phyloP scores from a whole-genome alignment of 2,797 vertebrate genomes.

The Poecilia velifera region DNA sequence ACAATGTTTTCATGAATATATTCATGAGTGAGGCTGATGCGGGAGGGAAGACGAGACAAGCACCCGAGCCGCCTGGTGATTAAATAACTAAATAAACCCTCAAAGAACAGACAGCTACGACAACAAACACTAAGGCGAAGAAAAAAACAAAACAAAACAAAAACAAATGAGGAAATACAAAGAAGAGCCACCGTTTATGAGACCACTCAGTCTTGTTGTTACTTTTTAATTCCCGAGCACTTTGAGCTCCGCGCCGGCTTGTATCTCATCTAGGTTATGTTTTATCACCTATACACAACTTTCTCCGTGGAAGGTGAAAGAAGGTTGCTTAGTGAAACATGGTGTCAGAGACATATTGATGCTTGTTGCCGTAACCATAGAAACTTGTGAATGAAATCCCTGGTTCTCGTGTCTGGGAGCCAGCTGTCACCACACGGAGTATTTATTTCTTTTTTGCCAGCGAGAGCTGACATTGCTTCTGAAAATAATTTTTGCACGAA shows the following conservation, averaged over 20 bases:
- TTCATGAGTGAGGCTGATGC: conserved; percentile 60
- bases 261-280: conserved; percentile 36
- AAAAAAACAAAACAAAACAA: neutral
- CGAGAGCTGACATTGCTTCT: conserved; percentile 7
- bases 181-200: conserved; percentile 2
- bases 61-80: conserved; percentile 34
- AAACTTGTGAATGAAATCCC: conserved; percentile 65
- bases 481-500: neutral
- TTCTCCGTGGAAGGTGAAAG: conserved; percentile 32
- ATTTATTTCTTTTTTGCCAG: conserved; percentile 9
- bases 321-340: conserved; percentile 32
- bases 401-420: conserved; percentile 28
- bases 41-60: conserved; percentile 31
- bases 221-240: neutral
- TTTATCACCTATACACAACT: conserved; percentile 45
- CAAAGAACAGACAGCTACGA: conserved; percentile 15
- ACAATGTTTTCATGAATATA: conserved; percentile 71
- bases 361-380: conserved; percentile 61
- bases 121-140: conserved; percentile 6
- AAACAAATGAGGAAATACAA: conserved; percentile 13
- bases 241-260: neutral
- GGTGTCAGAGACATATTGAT: conserved; percentile 58
- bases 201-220: conserved; percentile 6
- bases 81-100: conserved; percentile 43
- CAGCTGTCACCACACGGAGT: conserved; percentile 20